Base-by-base conservation (phyloP, 1,140 invertebrate species). In the Macrotrachela quadricornifera region DNA sequence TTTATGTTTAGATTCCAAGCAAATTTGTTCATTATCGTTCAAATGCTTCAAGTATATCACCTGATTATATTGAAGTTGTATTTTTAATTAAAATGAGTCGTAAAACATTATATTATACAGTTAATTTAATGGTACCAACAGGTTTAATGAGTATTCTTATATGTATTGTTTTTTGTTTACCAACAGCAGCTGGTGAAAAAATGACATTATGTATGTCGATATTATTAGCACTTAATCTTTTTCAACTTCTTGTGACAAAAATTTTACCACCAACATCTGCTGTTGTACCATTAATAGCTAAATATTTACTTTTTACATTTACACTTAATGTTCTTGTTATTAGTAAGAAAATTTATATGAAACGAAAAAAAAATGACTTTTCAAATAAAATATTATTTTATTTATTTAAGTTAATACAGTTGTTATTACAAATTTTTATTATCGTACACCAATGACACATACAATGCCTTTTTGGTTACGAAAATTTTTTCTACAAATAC, bases 41-140 rank as follows among this genome's bases (percentile, higher is more conserved):
- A 83, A 88, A 13, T 44, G 43, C 10, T 48, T 39, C 14, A 51
- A 47, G 15, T 51, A 56, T n/a, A 54, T 56, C 42, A 38, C 48
- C 36, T 55, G 49, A 36, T 42, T 50, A 9, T 46, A 67, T 71
- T 10, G 46, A 55, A 38, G 59, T 63, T 39, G 56, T 44, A 13
- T 67, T 64, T 50, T 57, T 55, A 18, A 90, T 99, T 48, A 90
- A 86, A 16, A 91, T 97, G 57, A 74, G 91, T 51, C 75, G 92
- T 46, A 99, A 97, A 69, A 96, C 92, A 1, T 73, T 99, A 12
- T 99, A 97, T 74, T 99, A 99, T 71, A 97, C 91, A 1, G 90
- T 97, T 56, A 97, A 97, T 68, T 80, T 99, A 64, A 94, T 99
- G 62, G 78, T 97, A 56, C 92, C 92, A 18, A 96, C 92, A 1